phyloP scores from a whole-genome alignment of 2,797 vertebrate species.

The Gorsachius magnificus region DNA sequence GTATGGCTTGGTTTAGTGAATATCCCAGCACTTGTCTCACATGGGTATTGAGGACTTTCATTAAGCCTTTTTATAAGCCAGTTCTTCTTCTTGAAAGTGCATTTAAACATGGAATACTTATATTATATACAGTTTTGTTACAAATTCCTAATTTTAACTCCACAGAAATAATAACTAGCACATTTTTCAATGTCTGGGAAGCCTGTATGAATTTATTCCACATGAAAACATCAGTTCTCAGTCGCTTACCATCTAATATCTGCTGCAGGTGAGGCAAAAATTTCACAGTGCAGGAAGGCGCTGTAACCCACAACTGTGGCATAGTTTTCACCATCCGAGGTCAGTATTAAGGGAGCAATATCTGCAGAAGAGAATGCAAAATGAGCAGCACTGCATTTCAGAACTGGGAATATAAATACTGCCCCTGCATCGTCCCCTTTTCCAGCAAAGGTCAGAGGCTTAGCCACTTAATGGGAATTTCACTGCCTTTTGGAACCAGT shows the following conservation, averaged over 20 bases:
- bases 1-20: neutral
- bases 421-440: neutral
- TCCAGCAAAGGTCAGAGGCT: neutral
- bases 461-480: neutral
- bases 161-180: neutral
- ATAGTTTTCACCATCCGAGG: conserved; percentile 83
- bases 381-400: neutral
- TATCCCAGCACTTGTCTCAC: neutral
- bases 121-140: neutral
- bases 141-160: neutral
- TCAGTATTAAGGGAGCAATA: conserved; percentile 88
- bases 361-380: conserved; percentile 74
- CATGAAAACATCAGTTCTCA: neutral
- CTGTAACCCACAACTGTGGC: conserved; percentile 82
- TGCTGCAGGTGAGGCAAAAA: conserved; percentile 90
- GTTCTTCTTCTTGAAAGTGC: neutral
- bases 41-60: neutral
- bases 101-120: neutral
- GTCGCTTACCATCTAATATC: conserved; percentile 84
- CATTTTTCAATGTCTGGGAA: neutral
- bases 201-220: neutral
- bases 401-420: neutral
- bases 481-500: neutral
- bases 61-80: neutral
- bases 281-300: conserved; percentile 84